These are phyloP conservation scores for Linnaemya vulpina DNA, from an alignment of 2,888 invertebrate genomes.

Conservation along the genomic window DNA sequence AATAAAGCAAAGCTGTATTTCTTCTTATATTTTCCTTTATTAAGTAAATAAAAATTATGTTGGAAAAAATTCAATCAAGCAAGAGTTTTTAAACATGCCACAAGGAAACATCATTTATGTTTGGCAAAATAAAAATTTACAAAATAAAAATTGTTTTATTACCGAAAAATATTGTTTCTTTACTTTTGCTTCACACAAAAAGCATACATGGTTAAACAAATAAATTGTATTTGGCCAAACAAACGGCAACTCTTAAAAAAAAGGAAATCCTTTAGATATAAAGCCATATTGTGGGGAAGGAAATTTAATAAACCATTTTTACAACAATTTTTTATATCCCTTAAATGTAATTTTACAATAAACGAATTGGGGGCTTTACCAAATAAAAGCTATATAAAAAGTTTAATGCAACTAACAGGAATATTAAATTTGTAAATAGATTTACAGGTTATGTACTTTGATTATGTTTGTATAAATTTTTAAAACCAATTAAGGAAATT, in stretches of 20 bases:
- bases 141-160: not conserved
- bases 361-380: conserved; percentile 10
- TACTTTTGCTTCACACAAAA: conserved; percentile 30
- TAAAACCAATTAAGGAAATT: not conserved
- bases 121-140: not conserved
- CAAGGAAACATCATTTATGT: not conserved
- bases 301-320: conserved; percentile 64
- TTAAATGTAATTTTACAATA: conserved; percentile 49
- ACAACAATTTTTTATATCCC: conserved; percentile 68
- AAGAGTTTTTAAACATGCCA: not conserved
- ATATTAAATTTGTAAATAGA: not conserved
- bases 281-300: conserved; percentile 58
- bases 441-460: not conserved
- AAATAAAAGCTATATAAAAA: not conserved
- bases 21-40: not conserved
- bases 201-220: conserved; percentile 46
- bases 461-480: not conserved
- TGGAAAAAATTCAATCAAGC: not conserved
- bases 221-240: conserved; percentile 56
- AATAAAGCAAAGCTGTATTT: not conserved
- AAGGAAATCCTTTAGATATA: conserved; percentile 67
- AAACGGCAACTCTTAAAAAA: conserved; percentile 66
- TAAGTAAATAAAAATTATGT: not conserved
- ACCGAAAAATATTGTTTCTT: not conserved
- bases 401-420: not conserved